These are phyloP conservation scores for Onchidella celtica DNA, from an alignment of 2,888 invertebrate species.

Conservation along the genomic window DNA sequence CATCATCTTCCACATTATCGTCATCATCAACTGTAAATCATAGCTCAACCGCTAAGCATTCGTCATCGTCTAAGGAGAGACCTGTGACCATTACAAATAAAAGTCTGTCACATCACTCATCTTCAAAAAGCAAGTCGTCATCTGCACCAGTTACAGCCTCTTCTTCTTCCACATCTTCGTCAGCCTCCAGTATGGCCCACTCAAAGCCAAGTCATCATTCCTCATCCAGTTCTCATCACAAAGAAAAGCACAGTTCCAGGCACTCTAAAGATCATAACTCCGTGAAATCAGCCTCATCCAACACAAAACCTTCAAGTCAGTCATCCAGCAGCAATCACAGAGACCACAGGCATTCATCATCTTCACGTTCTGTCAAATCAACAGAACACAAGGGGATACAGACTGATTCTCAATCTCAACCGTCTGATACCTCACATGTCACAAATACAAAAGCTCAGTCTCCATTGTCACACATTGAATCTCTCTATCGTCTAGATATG, in stretches of 20 bases:
- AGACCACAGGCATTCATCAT: constrained; percentile 22
- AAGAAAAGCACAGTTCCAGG: constrained; percentile 30
- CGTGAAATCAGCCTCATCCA: constrained; percentile 12
- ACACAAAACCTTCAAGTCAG: neutral
- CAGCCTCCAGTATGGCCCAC: neutral
- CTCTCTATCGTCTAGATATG: constrained; percentile 31
- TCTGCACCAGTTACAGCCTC: neutral
- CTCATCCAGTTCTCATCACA: constrained; percentile 25
- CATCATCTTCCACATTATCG: neutral
- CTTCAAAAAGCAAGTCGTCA: constrained; percentile 12
- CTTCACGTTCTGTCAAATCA: constrained; percentile 29
- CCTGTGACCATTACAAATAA: neutral
- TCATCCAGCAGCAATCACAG: neutral
- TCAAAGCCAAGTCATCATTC: constrained; percentile 11
- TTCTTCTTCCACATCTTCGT: neutral
- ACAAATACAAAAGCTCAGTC: neutral
- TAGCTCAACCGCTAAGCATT: neutral
- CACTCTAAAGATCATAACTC: constrained; percentile 12
- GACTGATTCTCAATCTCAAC: neutral
- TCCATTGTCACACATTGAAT: constrained; percentile 1
- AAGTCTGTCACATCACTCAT: constrained; percentile 2
- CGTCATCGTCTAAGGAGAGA: neutral
- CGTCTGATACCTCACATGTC: neutral
- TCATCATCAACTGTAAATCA: constrained; percentile 1
- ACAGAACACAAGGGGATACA: constrained; percentile 32